These are phyloP conservation scores for Tichodroma muraria DNA, from an alignment of 2,113 vertebrate species.

Conservation along the genomic window DNA sequence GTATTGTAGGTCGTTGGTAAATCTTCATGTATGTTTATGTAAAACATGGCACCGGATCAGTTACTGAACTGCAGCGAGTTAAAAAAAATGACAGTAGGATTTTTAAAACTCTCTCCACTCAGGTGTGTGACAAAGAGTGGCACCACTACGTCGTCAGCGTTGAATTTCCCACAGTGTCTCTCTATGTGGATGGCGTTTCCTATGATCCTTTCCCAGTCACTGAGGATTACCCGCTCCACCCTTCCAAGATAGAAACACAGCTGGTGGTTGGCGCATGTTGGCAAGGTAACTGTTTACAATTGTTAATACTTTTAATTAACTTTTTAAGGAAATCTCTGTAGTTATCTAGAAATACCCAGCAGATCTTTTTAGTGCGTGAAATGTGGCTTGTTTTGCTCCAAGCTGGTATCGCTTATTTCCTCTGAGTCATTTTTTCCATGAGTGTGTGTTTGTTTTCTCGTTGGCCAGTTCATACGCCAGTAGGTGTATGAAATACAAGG, in stretches of 20 bases:
- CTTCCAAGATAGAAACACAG: slow-evolving; percentile 86
- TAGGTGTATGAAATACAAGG: background rate
- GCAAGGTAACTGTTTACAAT: slow-evolving; percentile 80
- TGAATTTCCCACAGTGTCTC: slow-evolving; percentile 82
- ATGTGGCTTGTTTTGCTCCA: background rate
- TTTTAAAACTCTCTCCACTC: background rate
- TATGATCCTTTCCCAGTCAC: slow-evolving; percentile 93
- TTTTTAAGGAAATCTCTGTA: background rate
- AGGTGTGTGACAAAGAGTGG: slow-evolving; percentile 98
- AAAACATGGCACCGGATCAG: background rate
- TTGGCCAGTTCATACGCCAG: too few species aligned
- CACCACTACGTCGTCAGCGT: slow-evolving; percentile 94
- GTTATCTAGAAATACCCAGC: background rate
- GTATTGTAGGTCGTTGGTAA: background rate
- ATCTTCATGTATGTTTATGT: background rate
- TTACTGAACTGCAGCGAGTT: background rate
- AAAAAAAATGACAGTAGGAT: background rate
- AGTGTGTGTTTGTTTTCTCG: background rate
- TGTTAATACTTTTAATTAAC: background rate
- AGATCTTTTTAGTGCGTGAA: background rate
- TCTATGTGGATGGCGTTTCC: slow-evolving; percentile 87
- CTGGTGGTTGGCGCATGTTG: slow-evolving; percentile 95
- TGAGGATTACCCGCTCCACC: slow-evolving; percentile 91
- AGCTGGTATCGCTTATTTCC: background rate
- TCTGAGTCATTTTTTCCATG: background rate